A percentile compares a stretch with the other conserved stretches of the same genome.
Evolutionary conservation across 2,797 vertebrate genomes (phyloP).

Genomic region (Novumbra hubbsi): DNA sequence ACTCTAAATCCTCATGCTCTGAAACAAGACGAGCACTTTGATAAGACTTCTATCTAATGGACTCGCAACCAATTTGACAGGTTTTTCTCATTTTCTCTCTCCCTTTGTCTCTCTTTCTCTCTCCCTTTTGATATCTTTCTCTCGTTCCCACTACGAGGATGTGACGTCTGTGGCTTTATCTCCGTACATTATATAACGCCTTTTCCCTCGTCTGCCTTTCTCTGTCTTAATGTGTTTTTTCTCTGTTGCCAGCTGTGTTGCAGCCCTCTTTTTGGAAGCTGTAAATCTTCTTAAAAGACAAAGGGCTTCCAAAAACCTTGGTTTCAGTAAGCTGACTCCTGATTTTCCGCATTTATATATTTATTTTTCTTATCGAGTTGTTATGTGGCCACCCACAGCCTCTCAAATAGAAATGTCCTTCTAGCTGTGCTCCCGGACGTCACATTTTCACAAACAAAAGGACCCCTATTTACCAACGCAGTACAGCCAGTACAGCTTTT

Average conservation of each 20-base stretch:
- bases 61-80: not conserved
- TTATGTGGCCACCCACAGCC: constrained; percentile 44
- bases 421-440: constrained; percentile 59
- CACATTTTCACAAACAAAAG: constrained; percentile 55
- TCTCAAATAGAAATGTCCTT: constrained; percentile 49
- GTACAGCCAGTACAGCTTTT: constrained; percentile 38
- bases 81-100: not conserved
- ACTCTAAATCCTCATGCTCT: constrained; percentile 13
- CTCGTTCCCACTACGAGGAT: too few relatives aligned
- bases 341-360: constrained; percentile 48
- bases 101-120: too few relatives aligned
- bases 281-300: constrained; percentile 45
- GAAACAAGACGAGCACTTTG: not conserved
- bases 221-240: constrained; percentile 37
- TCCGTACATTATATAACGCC: not conserved
- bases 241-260: constrained; percentile 26
- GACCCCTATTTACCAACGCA: constrained; percentile 44
- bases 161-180: too few relatives aligned
- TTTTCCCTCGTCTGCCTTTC: constrained; percentile 19
- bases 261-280: constrained; percentile 54
- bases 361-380: constrained; percentile 11
- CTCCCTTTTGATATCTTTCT: too few relatives aligned
- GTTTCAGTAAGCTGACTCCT: constrained; percentile 31
- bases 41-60: not conserved
- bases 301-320: constrained; percentile 40